These are phyloP conservation scores for Triplophysa siluroides DNA, from an alignment of 2,113 vertebrate genomes.

Conservation along the genomic window DNA sequence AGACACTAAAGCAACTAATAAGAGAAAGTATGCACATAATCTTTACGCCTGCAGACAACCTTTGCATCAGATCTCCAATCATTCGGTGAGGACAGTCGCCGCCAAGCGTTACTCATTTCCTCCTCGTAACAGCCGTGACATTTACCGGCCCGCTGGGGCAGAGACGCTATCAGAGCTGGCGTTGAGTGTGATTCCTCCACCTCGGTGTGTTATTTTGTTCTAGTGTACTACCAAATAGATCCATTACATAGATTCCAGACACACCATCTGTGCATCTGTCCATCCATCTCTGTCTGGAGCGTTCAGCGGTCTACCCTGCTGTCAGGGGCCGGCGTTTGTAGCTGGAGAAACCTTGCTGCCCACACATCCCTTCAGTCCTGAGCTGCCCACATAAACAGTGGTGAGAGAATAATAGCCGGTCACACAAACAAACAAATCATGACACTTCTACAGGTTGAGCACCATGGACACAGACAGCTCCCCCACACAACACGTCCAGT, in stretches of 20 bases:
- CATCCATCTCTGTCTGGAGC: slow-evolving; percentile 45
- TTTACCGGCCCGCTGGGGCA: slow-evolving; percentile 37
- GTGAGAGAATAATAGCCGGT: slow-evolving; percentile 34
- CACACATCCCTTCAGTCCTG: slow-evolving; percentile 44
- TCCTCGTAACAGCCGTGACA: slow-evolving; percentile 37
- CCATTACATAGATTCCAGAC: slow-evolving; percentile 14
- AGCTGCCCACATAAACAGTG: slow-evolving; percentile 33
- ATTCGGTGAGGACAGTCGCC: slow-evolving; percentile 20
- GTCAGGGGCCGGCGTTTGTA: slow-evolving; percentile 38
- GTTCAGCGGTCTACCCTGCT: slow-evolving; percentile 34
- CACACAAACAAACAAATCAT: slow-evolving; percentile 42
- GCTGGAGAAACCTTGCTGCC: slow-evolving; percentile 32
- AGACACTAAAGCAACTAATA: slow-evolving; percentile 47
- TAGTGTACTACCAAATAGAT: slow-evolving; percentile 23
- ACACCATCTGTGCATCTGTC: slow-evolving; percentile 26
- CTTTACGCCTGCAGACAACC: slow-evolving; percentile 41
- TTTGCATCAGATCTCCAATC: slow-evolving; percentile 54
- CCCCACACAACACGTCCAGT: slow-evolving; percentile 49
- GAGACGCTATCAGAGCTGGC: slow-evolving; percentile 24
- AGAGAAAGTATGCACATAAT: slow-evolving; percentile 45
- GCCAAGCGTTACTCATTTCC: slow-evolving; percentile 20
- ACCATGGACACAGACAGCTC: slow-evolving; percentile 50
- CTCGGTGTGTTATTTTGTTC: neutral
- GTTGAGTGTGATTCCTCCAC: slow-evolving; percentile 6
- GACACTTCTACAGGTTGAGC: slow-evolving; percentile 46